These are phyloP conservation scores for Psittacula cyanocephala DNA, from an alignment of 2,113 vertebrate species.

Conservation along the genomic window DNA sequence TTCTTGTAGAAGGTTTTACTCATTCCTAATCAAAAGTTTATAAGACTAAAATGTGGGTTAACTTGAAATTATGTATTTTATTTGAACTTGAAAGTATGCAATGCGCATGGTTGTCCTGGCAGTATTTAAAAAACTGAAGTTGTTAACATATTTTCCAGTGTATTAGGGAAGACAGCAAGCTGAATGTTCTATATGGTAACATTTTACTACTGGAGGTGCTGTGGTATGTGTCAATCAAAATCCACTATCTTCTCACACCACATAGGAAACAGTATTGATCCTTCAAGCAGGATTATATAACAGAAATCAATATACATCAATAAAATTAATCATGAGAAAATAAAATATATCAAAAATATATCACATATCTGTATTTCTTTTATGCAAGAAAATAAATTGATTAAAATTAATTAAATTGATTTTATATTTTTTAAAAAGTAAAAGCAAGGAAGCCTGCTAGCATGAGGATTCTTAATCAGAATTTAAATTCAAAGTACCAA, in stretches of 20 bases:
- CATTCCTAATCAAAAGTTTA: slow-evolving; percentile 68
- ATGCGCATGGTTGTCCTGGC: neutral
- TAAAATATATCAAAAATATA: neutral
- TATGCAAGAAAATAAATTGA: neutral
- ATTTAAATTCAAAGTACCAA: neutral
- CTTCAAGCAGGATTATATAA: neutral
- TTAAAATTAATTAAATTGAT: neutral
- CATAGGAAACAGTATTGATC: neutral
- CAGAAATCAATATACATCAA: neutral
- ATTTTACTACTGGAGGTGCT: neutral
- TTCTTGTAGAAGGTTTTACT: slow-evolving; percentile 50
- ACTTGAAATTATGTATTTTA: slow-evolving; percentile 60
- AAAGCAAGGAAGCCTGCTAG: neutral
- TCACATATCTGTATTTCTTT: neutral
- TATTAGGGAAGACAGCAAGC: neutral
- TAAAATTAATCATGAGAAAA: neutral
- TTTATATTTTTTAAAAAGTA: neutral
- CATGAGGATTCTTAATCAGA: neutral
- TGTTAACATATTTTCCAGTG: slow-evolving; percentile 7
- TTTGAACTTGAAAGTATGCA: slow-evolving; percentile 48
- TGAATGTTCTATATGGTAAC: neutral
- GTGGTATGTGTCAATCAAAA: neutral
- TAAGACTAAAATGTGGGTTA: slow-evolving; percentile 43
- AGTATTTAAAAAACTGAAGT: neutral
- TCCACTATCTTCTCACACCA: neutral